Base-by-base conservation (phyloP, 1,140 invertebrate genomes). In the Eupeodes corollae region DNA sequence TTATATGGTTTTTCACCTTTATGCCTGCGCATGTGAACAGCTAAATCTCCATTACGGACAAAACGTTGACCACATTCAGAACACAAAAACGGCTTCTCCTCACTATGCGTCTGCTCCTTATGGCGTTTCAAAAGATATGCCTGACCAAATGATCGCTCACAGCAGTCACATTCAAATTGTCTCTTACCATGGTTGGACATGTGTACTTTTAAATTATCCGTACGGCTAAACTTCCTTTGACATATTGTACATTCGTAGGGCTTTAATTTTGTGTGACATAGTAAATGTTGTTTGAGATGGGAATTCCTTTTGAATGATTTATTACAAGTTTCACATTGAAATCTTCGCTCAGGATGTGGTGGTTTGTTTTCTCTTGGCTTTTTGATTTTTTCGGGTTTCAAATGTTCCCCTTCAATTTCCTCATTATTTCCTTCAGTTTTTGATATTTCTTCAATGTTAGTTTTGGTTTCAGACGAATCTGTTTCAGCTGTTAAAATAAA, bases 101-200 rank as follows among this genome's bases (percentile, higher is more conserved):
- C 21, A 8, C 21, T 26, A 8, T 26, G 21, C 12, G 57, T 58
- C 44, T 63, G 65, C 13, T 66, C 60, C 48, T 70, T 73, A 52
- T 77, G 75, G 19, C 72, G 70, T 14, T 61, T 61, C 11, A 77
- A 54, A 33, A 72, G 71, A 47, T 75, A 73, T 13, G 56, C 57
- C 3, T 69, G 63, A 2, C 63, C 54, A 47, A 75, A 77, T 13
- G 64, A 62, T 21, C 67, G 67, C 18, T 67, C 56, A 51, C 21
- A 26, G 21, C 21, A 26, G 3, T 26, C 21, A 26, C 3, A 26
- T 8, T 26, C 21, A 26, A 26, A 26, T 26, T 26, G 8, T 8
- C 3, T 26, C 21, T 26, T 26, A 5, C 21, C 21, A 26, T 26
- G 21, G 3, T 26, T 26, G 3, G 21, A 26, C 8, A 26, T 26